These are phyloP conservation scores for Setophaga kirtlandii DNA, from an alignment of 2,113 vertebrate genomes.

Conservation along the genomic window DNA sequence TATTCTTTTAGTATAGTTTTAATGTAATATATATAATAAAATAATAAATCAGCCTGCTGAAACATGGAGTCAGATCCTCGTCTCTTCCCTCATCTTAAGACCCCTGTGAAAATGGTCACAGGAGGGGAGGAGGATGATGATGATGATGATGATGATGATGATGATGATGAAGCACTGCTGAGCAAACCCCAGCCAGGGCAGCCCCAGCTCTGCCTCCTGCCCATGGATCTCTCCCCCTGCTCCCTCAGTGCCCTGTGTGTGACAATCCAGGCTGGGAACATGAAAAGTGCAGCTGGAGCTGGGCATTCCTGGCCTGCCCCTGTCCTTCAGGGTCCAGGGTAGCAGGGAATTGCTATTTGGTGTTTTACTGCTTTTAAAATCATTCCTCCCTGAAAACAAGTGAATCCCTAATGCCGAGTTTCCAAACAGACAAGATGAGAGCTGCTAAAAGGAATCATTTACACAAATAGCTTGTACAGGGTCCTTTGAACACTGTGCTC, in stretches of 20 bases:
- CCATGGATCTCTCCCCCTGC: background rate
- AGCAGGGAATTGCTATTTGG: background rate
- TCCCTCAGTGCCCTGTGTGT: background rate
- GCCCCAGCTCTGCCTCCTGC: background rate
- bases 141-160: too few relatives aligned
- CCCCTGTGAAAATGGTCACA: too few relatives aligned
- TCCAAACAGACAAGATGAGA: background rate
- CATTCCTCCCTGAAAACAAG: background rate
- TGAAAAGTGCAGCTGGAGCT: background rate
- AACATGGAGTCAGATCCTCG: too few relatives aligned
- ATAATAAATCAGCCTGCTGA: too few relatives aligned
- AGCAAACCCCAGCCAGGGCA: background rate
- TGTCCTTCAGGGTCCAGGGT: background rate
- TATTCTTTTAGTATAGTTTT: too few relatives aligned
- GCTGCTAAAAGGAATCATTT: constrained; percentile 11
- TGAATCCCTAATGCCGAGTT: background rate
- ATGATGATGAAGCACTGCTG: background rate
- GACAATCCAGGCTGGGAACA: background rate
- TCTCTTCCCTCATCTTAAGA: too few relatives aligned
- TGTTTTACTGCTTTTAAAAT: background rate
- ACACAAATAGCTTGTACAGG: constrained; percentile 2
- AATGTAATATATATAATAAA: too few relatives aligned
- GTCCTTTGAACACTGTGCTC: constrained; percentile 29
- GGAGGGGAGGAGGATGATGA: background rate
- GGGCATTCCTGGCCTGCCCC: background rate